Percentiles rank a stretch among this genome's conserved stretches.
Conservation (phyloP, 2,888 invertebrate species). For the Hymenopus coronatus region DNA sequence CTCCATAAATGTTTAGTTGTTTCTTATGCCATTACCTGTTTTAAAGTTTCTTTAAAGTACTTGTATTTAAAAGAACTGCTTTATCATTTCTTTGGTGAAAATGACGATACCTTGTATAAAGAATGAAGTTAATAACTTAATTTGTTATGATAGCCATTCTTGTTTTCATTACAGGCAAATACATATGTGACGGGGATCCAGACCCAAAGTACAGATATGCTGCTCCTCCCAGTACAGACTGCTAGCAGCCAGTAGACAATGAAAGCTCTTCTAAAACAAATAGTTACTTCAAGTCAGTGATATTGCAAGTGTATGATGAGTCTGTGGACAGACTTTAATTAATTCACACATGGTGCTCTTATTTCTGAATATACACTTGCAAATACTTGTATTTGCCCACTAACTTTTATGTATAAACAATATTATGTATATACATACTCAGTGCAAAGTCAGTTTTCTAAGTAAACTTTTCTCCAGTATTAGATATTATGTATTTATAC, state of each 20-base stretch:
- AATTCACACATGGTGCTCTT: not conserved
- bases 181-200: conserved; percentile 78
- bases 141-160: not conserved
- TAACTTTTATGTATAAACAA: not conserved
- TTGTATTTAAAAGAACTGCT: too few relatives aligned
- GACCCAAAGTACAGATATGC: conserved; percentile 51
- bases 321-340: not conserved
- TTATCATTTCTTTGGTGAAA: too few relatives aligned
- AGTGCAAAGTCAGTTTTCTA: conserved; percentile 8
- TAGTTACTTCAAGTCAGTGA: not conserved
- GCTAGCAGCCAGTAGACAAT: conserved; percentile 23
- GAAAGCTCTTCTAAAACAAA: not conserved
- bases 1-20: too few relatives aligned
- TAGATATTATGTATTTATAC: conserved; percentile 1
- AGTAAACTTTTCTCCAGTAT: conserved; percentile 1
- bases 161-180: conserved; percentile 58
- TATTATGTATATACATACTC: not conserved
- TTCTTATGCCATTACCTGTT: too few relatives aligned
- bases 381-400: not conserved
- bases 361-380: not conserved
- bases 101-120: too few relatives aligned
- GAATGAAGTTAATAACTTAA: too few relatives aligned
- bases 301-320: not conserved
- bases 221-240: conserved; percentile 44
- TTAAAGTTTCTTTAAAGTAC: too few relatives aligned